A percentile compares a stretch with the other conserved stretches of the same genome.
phyloP scores from a whole-genome alignment of 2,888 invertebrate genomes.

The Parthenolecanium corni region DNA sequence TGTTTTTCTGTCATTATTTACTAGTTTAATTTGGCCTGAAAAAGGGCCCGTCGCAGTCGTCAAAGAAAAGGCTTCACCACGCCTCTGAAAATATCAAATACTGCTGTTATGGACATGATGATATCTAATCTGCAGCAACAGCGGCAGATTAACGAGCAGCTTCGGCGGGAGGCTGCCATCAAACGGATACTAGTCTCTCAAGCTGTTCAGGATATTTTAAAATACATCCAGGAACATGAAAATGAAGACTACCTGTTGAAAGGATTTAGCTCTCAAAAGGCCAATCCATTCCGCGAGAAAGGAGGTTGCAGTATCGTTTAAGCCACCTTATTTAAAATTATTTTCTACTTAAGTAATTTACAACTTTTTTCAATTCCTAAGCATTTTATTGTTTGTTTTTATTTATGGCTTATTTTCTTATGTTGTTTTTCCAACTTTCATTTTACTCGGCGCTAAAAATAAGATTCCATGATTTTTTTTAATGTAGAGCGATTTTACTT shows the following conservation, averaged over 20 bases:
- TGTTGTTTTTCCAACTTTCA: too few relatives aligned
- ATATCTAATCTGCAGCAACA: constrained; percentile 90
- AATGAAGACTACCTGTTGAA: constrained; percentile 86
- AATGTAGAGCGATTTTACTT: too few relatives aligned
- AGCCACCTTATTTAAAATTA: constrained; percentile 34
- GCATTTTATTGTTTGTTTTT: too few relatives aligned
- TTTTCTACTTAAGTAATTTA: too few relatives aligned
- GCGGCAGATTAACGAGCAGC: constrained; percentile 82
- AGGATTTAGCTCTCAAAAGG: constrained; percentile 87
- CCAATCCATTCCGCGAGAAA: constrained; percentile 91
- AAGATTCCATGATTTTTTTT: too few relatives aligned
- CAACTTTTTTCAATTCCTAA: too few relatives aligned
- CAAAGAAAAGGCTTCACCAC: constrained; percentile 32
- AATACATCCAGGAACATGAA: constrained; percentile 79
- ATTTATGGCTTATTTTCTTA: too few relatives aligned
- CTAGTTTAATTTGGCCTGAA: neutral
- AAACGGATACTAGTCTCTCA: constrained; percentile 73
- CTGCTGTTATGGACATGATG: constrained; percentile 85
- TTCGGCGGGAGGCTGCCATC: constrained; percentile 79
- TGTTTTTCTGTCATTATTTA: neutral
- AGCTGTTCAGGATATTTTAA: constrained; percentile 85
- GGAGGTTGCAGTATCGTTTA: constrained; percentile 76
- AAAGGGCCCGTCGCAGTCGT: constrained; percentile 9
- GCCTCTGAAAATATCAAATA: constrained; percentile 63
- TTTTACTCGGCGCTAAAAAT: too few relatives aligned